Evolutionary conservation across 2,888 invertebrate genomes (phyloP).

Genomic region (Acanthosepion pharaonis): DNA sequence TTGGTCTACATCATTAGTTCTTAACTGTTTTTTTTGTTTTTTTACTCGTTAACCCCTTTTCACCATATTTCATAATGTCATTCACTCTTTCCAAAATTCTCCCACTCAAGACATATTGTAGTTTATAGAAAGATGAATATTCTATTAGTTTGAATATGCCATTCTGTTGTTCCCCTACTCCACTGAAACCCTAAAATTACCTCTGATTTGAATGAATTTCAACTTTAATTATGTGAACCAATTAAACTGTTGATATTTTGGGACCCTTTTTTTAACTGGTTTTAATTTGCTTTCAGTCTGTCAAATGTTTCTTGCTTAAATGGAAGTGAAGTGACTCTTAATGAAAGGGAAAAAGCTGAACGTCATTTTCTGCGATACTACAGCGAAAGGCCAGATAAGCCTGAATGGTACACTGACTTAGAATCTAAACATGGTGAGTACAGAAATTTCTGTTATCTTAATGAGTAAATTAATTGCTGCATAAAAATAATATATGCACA

Average conservation of each 20-base stretch:
- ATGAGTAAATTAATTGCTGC: too few species aligned
- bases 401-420: slow-evolving; percentile 59
- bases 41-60: too few species aligned
- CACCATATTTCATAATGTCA: too few species aligned
- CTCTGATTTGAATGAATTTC: too few species aligned
- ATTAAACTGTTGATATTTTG: background rate
- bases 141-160: background rate
- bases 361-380: slow-evolving; percentile 64
- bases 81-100: too few species aligned
- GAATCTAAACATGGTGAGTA: slow-evolving; percentile 66
- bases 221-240: background rate
- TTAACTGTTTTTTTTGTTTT: too few species aligned
- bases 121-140: background rate
- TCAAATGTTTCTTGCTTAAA: slow-evolving; percentile 66
- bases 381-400: slow-evolving; percentile 59
- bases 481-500: too few species aligned
- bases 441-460: background rate
- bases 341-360: slow-evolving; percentile 67
- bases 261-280: background rate
- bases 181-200: too few species aligned
- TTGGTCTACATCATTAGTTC: too few species aligned
- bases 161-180: too few species aligned
- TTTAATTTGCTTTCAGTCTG: slow-evolving; percentile 58
- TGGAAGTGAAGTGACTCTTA: slow-evolving; percentile 65
- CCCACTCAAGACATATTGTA: background rate